These are phyloP conservation scores for Callospermophilus lateralis DNA, from an alignment of 2,113 vertebrate species.

Conservation along the genomic window DNA sequence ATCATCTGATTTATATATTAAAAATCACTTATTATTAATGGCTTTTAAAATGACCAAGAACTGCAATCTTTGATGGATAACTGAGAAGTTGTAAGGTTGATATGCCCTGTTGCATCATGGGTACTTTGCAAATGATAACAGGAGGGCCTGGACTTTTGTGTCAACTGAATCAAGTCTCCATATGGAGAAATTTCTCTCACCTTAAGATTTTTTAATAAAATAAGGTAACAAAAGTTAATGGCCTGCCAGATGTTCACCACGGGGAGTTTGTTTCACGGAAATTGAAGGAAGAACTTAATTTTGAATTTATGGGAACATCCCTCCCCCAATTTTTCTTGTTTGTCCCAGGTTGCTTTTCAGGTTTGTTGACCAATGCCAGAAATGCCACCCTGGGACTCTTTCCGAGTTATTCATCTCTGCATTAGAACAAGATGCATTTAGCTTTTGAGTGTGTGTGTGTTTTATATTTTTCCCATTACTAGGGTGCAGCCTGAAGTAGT, in stretches of 20 bases:
- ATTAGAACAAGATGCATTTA: conserved; percentile 64
- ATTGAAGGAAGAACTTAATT: conserved; percentile 82
- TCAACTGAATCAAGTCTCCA: conserved; percentile 8
- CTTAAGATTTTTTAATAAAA: conserved; percentile 78
- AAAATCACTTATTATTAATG: conserved; percentile 50
- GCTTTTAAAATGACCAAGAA: conserved; percentile 19
- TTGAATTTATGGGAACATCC: conserved; percentile 79
- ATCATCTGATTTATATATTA: conserved; percentile 66
- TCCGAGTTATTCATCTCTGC: conserved; percentile 68
- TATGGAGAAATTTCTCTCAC: conserved; percentile 58
- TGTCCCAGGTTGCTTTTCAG: conserved; percentile 54
- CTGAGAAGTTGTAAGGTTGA: background rate
- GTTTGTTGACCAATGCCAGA: conserved; percentile 55
- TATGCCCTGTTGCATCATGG: background rate
- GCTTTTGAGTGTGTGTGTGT: background rate
- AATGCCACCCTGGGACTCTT: conserved; percentile 36
- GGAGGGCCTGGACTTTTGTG: background rate
- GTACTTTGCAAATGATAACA: background rate
- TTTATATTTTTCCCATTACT: background rate
- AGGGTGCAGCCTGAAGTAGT: background rate
- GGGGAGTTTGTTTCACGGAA: conserved; percentile 70
- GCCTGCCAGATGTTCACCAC: conserved; percentile 72
- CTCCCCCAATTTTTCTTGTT: conserved; percentile 56
- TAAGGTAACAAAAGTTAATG: conserved; percentile 74
- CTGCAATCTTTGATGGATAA: conserved; percentile 31